Base-by-base conservation (phyloP, 2,797 vertebrate genomes). In the Enteromius trimaculatus region DNA sequence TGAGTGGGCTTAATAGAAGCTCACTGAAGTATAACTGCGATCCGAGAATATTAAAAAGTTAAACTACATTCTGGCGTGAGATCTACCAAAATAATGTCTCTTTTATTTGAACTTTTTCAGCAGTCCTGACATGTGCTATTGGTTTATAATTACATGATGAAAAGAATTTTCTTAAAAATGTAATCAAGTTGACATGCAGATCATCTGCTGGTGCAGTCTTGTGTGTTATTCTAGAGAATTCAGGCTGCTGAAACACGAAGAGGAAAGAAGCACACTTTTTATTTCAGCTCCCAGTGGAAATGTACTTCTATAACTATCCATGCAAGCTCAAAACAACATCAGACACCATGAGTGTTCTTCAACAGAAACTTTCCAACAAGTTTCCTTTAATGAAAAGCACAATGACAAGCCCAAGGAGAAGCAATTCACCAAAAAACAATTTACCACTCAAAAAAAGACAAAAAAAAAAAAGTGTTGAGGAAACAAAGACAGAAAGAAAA, bases 371-470 rank as follows among this genome's bases (percentile, higher is more conserved):
- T 87, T 77, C 26, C 74, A 53, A 79, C 69, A 86, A 87, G 53
- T 81, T 82, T 85, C 39, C 53, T 83, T 82, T 85, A 86, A 86
- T 88, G 84, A 82, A 86, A 89, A 85, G 66, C 77, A 58, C 82
- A 86, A 87, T 83, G 84, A 86, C 84, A 77, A 83, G 74, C 83
- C 81, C 84, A 89, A 87, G 86, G 86, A 87, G 83, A 87, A 86
- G 66, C 86, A 55, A 86, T 85, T 86, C 69, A 44, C 74, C 53
- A 58, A 86, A 81, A 89, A 89, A 87, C 88, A 69, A 89, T 89
- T 87, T 86, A 86, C 42, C 39, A 69, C 78, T 83, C 78, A 80
- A 76, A 88, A 84, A 81, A 72, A 47, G 79, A 77, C 79, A 65
- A 81, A 39, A 39, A 39, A 39, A 37, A 37, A 49, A 78, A 78